Evolutionary conservation across 2,888 invertebrate species (phyloP).

Genomic region (Apocheima hispidaria): DNA sequence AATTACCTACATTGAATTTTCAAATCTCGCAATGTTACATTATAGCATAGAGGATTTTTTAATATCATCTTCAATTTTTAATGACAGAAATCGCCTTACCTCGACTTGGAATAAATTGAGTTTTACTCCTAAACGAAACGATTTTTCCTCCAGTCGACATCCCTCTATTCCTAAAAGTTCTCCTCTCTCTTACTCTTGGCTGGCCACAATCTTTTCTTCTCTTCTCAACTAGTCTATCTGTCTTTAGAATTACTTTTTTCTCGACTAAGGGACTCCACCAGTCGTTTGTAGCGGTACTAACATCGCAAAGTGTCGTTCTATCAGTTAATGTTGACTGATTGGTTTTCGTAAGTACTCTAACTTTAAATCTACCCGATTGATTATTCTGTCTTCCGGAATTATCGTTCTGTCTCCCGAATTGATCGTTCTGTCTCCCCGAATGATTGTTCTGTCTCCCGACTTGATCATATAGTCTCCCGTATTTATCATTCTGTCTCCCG

Average conservation of each 20-base stretch:
- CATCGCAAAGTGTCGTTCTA: conserved; percentile 50
- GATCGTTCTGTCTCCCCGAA: neutral
- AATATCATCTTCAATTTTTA: neutral
- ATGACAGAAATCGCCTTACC: conserved; percentile 44
- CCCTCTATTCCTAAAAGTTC: conserved; percentile 40
- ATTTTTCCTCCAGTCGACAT: conserved; percentile 51
- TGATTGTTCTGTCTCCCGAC: too few species aligned
- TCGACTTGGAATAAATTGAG: conserved; percentile 60
- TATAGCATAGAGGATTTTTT: too few species aligned
- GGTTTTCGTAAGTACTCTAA: conserved; percentile 50
- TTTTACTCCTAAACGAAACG: conserved; percentile 62
- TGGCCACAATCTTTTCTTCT: conserved; percentile 16
- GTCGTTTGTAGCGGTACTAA: conserved; percentile 62
- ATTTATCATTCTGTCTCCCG: neutral
- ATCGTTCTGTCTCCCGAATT: neutral
- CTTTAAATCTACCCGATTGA: conserved; percentile 24
- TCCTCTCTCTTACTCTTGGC: conserved; percentile 18
- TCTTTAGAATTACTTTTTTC: conserved; percentile 45
- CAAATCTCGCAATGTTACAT: too few species aligned
- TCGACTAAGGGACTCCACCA: conserved; percentile 75
- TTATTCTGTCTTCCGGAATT: neutral
- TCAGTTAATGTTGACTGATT: conserved; percentile 61
- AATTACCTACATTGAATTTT: too few species aligned
- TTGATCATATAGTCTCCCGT: neutral
- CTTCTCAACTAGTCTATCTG: conserved; percentile 23